phyloP scores from a whole-genome alignment of 2,797 vertebrate genomes.

The Pelobates cultripes region DNA sequence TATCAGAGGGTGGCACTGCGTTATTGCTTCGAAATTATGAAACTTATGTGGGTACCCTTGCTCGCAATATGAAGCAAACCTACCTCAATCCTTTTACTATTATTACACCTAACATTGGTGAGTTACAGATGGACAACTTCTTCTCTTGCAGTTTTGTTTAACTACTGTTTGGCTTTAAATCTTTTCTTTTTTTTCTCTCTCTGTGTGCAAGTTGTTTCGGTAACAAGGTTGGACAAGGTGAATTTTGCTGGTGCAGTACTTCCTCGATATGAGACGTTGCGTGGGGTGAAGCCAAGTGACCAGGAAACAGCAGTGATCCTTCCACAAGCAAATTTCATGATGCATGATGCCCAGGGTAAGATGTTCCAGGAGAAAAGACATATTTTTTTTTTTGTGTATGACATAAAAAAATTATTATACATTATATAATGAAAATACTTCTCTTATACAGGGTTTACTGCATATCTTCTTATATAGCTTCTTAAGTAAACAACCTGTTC shows the following conservation, averaged over 20 bases:
- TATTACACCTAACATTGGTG: slow-evolving; percentile 94
- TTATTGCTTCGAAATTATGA: slow-evolving; percentile 86
- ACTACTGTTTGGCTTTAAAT: background rate
- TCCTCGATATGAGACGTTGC: slow-evolving; percentile 84
- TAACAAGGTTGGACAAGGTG: slow-evolving; percentile 89
- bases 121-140: slow-evolving; percentile 48
- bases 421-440: too few relatives aligned
- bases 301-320: slow-evolving; percentile 87
- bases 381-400: too few relatives aligned
- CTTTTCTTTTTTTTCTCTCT: background rate
- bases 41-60: slow-evolving; percentile 89
- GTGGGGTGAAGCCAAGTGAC: slow-evolving; percentile 82
- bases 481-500: too few relatives aligned
- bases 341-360: slow-evolving; percentile 13
- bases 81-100: slow-evolving; percentile 97
- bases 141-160: background rate
- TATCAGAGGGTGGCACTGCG: slow-evolving; percentile 87
- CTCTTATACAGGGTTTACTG: too few relatives aligned
- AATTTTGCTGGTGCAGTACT: slow-evolving; percentile 85
- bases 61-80: slow-evolving; percentile 95
- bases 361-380: background rate
- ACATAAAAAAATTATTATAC: too few relatives aligned
- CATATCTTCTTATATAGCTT: too few relatives aligned
- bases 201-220: slow-evolving; percentile 82
- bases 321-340: slow-evolving; percentile 82